Evolutionary conservation across 2,797 vertebrate species (phyloP), one percentile per base, ranked within the genome.

Genomic region (Eidolon dupreanum): DNA sequence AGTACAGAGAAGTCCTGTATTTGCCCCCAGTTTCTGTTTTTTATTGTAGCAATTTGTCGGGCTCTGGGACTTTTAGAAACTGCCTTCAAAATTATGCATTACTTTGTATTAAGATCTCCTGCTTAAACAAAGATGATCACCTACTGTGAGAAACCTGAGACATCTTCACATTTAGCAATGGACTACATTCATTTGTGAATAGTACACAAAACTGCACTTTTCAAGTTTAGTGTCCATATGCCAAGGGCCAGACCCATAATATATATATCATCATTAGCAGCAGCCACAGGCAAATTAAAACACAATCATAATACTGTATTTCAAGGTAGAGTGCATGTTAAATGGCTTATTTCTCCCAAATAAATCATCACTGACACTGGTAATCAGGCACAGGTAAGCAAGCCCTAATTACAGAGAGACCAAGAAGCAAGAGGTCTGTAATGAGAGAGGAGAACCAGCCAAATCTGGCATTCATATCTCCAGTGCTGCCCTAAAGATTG

Each of bases 341-440:
- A 87, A 13, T 70, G 83, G 71, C 68, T 75, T 26, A 61, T 74
- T 70, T 65, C 28, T 46, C 36, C 13, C 53, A 17, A 63, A 31
- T 55, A 36, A 87, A 65, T 83, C 55, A 38, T 87, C 78, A 46
- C 15, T 17, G 38, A 63, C 82, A 88, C 70, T 33, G 77, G 74
- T 92, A 86, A 83, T 97, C 81, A 90, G 59, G 46, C 55, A 43
- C 12, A 95, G 77, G 28, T 63, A 33, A 93, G 38, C 41, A 73
- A 89, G n/a, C 53, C 41, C 38, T 96, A 79, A 96, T 97, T 95
- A 97, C 88, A 95, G 73, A 94, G 87, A 74, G 43, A 20, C 8
- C 4, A 0, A 63, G 49, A n/a, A 55, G 22, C 1, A 55, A 66
- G 82, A 68, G 26, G 38, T 8, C 20, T 17, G 5, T 73, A 63